These are phyloP conservation scores for Eristalis arbustorum DNA, from an alignment of 2,888 invertebrate species.

Conservation along the genomic window DNA sequence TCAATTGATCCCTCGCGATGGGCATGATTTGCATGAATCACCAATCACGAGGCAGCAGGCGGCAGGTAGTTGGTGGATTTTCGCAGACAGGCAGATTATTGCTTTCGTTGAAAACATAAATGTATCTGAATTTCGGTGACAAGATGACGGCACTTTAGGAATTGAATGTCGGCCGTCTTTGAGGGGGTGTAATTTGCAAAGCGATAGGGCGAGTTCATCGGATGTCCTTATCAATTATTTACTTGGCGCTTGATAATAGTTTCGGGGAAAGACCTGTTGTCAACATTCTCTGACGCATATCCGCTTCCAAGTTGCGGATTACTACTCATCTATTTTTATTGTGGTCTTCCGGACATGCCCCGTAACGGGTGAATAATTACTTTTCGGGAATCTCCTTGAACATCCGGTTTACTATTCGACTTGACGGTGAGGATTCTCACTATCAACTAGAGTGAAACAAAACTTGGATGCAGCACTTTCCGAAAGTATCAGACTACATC, in stretches of 20 bases:
- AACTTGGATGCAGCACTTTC: neutral
- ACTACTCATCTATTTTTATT: neutral
- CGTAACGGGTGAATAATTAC: neutral
- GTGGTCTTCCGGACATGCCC: neutral
- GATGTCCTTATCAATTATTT: constrained; percentile 17
- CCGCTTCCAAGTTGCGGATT: neutral
- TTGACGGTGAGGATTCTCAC: neutral
- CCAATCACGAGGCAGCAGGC: neutral
- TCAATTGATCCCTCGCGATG: constrained; percentile 19
- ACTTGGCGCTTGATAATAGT: neutral
- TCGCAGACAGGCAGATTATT: neutral
- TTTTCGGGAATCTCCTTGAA: neutral
- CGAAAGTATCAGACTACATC: too few relatives aligned
- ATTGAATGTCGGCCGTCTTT: neutral
- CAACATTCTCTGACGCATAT: neutral
- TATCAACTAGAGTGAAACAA: neutral
- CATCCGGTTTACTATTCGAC: neutral
- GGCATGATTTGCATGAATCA: constrained; percentile 50
- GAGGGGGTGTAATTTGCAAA: neutral
- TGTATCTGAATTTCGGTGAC: neutral
- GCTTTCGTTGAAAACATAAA: neutral
- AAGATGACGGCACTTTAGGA: neutral
- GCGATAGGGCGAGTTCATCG: neutral
- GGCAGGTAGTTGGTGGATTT: constrained; percentile 31
- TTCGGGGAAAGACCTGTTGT: neutral